A percentile compares a stretch with the other conserved stretches of the same genome.
These are phyloP conservation scores for Odontesthes bonariensis DNA, from an alignment of 2,113 vertebrate species.

Conservation along the genomic window DNA sequence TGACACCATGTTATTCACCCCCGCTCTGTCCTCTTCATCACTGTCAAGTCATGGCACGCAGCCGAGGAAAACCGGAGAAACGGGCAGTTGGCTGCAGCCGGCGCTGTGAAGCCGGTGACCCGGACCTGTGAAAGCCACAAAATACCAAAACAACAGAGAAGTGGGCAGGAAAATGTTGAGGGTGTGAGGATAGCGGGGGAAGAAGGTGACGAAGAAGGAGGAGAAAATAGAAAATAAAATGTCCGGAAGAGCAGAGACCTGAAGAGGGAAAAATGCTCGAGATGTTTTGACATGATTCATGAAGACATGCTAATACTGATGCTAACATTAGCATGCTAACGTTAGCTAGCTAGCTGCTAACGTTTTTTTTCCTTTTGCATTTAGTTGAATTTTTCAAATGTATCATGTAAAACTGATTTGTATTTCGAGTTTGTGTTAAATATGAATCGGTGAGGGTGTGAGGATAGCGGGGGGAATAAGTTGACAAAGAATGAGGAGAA, in stretches of 20 bases:
- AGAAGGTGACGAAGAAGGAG: neutral
- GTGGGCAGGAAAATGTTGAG: neutral
- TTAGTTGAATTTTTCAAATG: too few relatives aligned
- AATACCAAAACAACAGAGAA: neutral
- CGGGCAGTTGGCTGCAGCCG: slow-evolving; percentile 10
- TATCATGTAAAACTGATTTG: too few relatives aligned
- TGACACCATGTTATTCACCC: slow-evolving; percentile 46
- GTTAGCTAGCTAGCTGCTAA: too few relatives aligned
- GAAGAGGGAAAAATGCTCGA: slow-evolving; percentile 22
- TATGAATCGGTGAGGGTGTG: too few relatives aligned
- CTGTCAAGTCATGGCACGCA: slow-evolving; percentile 33
- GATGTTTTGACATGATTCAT: slow-evolving; percentile 40
- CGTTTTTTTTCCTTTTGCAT: too few relatives aligned
- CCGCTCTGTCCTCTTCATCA: slow-evolving; percentile 42
- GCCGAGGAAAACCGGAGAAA: slow-evolving; percentile 18
- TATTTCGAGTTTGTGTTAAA: too few relatives aligned
- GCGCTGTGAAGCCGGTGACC: slow-evolving; percentile 19
- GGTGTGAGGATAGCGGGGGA: neutral
- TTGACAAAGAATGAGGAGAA: neutral
- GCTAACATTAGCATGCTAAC: too few relatives aligned
- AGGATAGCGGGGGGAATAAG: too few relatives aligned
- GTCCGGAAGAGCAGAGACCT: neutral
- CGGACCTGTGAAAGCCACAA: neutral
- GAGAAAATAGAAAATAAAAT: too few relatives aligned
- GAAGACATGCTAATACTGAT: too few relatives aligned